These are phyloP conservation scores for Apostichopus californicus DNA, from an alignment of 35 echinoderm and acorn worm species.

Conservation along the genomic window DNA sequence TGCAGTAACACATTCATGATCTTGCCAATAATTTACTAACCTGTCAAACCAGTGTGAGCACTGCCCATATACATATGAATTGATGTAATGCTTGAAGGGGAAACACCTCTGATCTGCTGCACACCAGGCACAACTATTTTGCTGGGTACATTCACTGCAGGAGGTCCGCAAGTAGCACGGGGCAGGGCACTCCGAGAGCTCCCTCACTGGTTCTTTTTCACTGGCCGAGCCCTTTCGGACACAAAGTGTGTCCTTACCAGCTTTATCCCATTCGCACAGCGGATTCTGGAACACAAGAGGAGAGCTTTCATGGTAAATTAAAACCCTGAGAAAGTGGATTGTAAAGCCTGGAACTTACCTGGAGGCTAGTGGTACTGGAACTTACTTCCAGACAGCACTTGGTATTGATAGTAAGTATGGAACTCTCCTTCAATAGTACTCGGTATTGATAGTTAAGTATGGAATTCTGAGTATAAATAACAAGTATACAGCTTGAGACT, in stretches of 20 bases:
- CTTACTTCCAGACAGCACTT: neutral
- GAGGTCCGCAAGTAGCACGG: slow-evolving; percentile 31
- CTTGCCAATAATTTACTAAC: slow-evolving; percentile 50
- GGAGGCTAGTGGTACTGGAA: neutral
- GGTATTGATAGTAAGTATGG: neutral
- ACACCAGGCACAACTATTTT: slow-evolving; percentile 90
- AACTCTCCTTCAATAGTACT: neutral
- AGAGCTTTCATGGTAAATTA: no score
- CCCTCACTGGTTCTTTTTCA: neutral
- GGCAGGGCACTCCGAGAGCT: neutral
- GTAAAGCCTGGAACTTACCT: no score
- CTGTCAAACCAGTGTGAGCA: slow-evolving; percentile 94
- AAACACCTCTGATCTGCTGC: slow-evolving; percentile 70
- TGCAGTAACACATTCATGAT: neutral
- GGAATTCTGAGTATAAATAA: neutral
- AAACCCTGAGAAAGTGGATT: no score
- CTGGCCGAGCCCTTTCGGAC: neutral
- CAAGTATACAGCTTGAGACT: neutral
- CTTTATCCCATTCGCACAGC: slow-evolving; percentile 30
- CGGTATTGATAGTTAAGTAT: neutral
- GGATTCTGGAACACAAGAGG: slow-evolving; percentile 12
- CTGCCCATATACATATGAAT: slow-evolving; percentile 71
- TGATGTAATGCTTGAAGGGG: slow-evolving; percentile 77
- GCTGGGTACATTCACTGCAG: slow-evolving; percentile 64
- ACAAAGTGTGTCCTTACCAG: neutral